Base-by-base conservation (phyloP, 2,797 vertebrate genomes). In the Argentina silus region DNA sequence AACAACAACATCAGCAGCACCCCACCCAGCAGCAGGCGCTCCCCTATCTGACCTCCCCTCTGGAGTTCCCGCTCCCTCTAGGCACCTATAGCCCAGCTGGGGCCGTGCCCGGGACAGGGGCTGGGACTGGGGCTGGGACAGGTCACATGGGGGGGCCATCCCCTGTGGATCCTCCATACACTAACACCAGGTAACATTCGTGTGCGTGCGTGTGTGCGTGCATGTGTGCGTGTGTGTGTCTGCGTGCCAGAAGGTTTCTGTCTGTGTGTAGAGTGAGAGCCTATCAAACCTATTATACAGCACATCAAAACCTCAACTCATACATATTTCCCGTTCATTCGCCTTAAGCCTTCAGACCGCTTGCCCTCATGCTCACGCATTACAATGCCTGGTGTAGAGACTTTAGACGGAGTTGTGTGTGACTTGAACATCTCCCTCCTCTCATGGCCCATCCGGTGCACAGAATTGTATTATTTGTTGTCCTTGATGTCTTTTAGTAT, bases 11-110 rank as follows among this genome's bases (percentile, higher is more conserved):
- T 5, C 88, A 89, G 79, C 91, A 84, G 14, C 93, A 91, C 4
- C 93, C 83, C 11, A 67, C 81, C 61, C 94, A 94, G 88, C 94
- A 90, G 55, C 27, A 36, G 27, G 27, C 27, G 21, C 90, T 95
- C n/a, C 95, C 96, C 21, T 95, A 93, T 68, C 87, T 95, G 81
- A 84, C 93, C 71, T 96, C 96, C 78, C 95, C 96, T 23, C 94
- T 95, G 84, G 97, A 99, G 75, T 96, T 95, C 83, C 93, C 96
- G 83, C 88, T 94, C 55, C 87, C 95, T 17, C 90, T 94, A 76
- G 91, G 92, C 44, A 92, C 95, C 73, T 97, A 92, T 63, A 87
- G 91, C 6, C 74, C 93, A 1, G 88, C 88, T 15, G 85, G 86
- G 0, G 81, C 90, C 69, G 76, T 78, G 15, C 2, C 77, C 1